Percentiles rank a stretch among this genome's conserved stretches.
Conservation (phyloP, 2,888 invertebrate genomes). For the Agriopis leucophaearia region DNA sequence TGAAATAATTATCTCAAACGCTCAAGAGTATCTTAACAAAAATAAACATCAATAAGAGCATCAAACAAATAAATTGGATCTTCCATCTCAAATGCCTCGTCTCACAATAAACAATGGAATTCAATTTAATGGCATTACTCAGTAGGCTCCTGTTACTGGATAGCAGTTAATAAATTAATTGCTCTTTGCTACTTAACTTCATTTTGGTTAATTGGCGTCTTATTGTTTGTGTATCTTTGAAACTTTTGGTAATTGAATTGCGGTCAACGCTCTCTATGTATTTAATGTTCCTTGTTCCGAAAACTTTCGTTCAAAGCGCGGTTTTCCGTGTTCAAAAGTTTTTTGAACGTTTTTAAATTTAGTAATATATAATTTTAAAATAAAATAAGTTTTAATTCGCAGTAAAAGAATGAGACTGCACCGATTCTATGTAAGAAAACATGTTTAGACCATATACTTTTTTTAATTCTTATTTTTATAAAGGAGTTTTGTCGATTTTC, state of each 20-base stretch:
- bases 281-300: slow-evolving; percentile 4
- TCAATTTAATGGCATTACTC: slow-evolving; percentile 47
- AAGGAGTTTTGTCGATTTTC: too few relatives aligned
- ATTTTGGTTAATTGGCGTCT: slow-evolving; percentile 36
- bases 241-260: slow-evolving; percentile 27
- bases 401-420: too few relatives aligned
- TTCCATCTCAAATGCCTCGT: slow-evolving; percentile 45
- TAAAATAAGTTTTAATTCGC: too few relatives aligned
- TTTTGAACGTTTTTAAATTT: too few relatives aligned
- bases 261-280: slow-evolving; percentile 18
- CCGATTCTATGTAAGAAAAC: too few relatives aligned
- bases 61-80: slow-evolving; percentile 52
- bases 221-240: slow-evolving; percentile 32
- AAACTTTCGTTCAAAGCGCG: not conserved
- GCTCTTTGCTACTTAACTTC: slow-evolving; percentile 39
- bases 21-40: slow-evolving; percentile 31
- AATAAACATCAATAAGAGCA: slow-evolving; percentile 40
- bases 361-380: too few relatives aligned
- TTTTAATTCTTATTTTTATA: too few relatives aligned
- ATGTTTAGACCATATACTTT: too few relatives aligned
- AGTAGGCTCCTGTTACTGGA: slow-evolving; percentile 47
- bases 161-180: slow-evolving; percentile 47
- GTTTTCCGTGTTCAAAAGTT: too few relatives aligned
- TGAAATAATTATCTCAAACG: slow-evolving; percentile 27
- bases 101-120: slow-evolving; percentile 49